Conservation (phyloP, 1,140 invertebrate species). For the Linepithema humile region DNA sequence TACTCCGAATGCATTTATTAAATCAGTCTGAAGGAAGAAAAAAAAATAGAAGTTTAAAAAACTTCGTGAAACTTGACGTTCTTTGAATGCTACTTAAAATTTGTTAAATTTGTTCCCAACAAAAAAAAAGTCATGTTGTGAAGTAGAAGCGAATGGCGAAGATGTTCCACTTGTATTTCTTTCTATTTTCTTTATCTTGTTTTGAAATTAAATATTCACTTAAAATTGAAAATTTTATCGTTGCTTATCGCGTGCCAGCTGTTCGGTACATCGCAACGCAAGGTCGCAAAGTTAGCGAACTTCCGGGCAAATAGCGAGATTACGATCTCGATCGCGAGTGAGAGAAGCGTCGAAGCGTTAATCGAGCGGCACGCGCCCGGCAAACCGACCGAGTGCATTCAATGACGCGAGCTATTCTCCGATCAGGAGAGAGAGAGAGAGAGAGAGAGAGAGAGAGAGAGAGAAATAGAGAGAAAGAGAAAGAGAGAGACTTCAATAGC, state of each 20-base stretch:
- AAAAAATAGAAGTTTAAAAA: neutral
- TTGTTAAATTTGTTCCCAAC: neutral
- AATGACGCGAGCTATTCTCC: slow-evolving; percentile 24
- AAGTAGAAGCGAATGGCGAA: neutral
- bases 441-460: neutral
- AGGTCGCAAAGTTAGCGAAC: slow-evolving; percentile 1
- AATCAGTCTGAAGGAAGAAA: neutral
- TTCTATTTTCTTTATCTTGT: neutral
- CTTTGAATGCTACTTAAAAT: neutral
- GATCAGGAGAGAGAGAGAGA: neutral
- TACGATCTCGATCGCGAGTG: neutral
- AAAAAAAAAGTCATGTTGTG: neutral
- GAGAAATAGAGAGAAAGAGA: too few species aligned
- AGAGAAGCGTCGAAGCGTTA: slow-evolving; percentile 17
- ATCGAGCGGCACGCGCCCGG: slow-evolving; percentile 44
- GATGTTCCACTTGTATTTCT: neutral
- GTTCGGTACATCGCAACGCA: neutral
- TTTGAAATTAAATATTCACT: neutral
- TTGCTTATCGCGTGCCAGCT: neutral
- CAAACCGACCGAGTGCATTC: slow-evolving; percentile 18
- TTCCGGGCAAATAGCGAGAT: neutral
- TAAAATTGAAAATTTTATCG: slow-evolving; percentile 19
- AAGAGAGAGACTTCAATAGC: slow-evolving; percentile 12
- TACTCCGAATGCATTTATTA: slow-evolving; percentile 28
- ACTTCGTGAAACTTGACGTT: neutral